Evolutionary conservation across 2,888 invertebrate species (phyloP).

Genomic region (Ichneumon xanthorius): DNA sequence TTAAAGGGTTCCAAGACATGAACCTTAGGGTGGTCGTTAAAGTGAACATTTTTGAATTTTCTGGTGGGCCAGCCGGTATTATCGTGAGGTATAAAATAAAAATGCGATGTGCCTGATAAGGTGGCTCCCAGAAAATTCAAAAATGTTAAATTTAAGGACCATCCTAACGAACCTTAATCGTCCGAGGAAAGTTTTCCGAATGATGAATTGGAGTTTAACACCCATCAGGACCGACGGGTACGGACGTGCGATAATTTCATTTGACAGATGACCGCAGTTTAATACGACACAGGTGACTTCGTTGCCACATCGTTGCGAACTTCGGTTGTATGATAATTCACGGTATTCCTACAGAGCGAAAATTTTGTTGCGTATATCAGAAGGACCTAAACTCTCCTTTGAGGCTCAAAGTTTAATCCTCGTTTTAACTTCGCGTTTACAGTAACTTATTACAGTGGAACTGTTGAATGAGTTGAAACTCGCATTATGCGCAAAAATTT

Average conservation of each 20-base stretch:
- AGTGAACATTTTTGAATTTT: no score
- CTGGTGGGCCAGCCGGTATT: no score
- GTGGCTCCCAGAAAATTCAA: no score
- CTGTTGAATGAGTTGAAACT: slow-evolving; percentile 22
- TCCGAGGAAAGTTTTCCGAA: not conserved
- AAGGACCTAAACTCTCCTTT: slow-evolving; percentile 10
- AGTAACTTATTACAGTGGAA: slow-evolving; percentile 5
- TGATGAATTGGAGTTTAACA: not conserved
- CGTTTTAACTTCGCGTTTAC: not conserved
- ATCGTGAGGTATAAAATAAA: no score
- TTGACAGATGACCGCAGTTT: not conserved
- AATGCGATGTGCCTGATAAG: no score
- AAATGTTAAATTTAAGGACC: no score
- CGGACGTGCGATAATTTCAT: not conserved
- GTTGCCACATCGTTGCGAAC: not conserved
- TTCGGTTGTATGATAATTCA: not conserved
- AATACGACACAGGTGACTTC: not conserved
- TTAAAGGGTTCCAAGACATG: not conserved
- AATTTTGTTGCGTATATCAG: not conserved
- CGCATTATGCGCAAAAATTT: slow-evolving; percentile 9
- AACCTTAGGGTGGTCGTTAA: no score
- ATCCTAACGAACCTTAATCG: not conserved
- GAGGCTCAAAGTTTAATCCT: slow-evolving; percentile 9
- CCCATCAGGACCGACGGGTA: not conserved
- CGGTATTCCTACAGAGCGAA: not conserved